These are phyloP conservation scores for Torymus tubicola DNA, from an alignment of 2,888 invertebrate genomes.

Conservation along the genomic window DNA sequence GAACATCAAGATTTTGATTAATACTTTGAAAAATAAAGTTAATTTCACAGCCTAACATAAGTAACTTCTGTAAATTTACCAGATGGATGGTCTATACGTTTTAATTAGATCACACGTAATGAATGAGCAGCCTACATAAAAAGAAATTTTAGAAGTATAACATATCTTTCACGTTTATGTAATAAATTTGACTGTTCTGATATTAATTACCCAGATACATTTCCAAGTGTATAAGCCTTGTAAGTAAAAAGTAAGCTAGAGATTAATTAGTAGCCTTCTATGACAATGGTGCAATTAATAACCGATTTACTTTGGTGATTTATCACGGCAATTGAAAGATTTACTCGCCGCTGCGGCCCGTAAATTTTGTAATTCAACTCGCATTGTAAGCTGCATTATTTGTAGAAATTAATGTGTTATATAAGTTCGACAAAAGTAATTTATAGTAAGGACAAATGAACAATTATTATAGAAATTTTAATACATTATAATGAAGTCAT, in stretches of 20 bases:
- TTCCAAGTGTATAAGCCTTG: slow-evolving; percentile 16
- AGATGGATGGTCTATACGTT: too few species aligned
- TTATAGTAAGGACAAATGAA: background rate
- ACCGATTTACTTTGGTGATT: slow-evolving; percentile 33
- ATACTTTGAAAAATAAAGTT: too few species aligned
- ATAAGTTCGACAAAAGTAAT: slow-evolving; percentile 20
- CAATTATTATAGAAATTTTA: background rate
- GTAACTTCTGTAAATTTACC: too few species aligned
- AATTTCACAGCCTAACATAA: too few species aligned
- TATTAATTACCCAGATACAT: background rate
- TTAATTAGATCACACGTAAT: too few species aligned
- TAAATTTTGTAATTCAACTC: slow-evolving; percentile 29
- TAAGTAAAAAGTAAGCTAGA: slow-evolving; percentile 19
- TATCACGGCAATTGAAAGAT: slow-evolving; percentile 37
- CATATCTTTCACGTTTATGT: background rate
- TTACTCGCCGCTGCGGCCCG: background rate
- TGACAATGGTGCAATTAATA: slow-evolving; percentile 37
- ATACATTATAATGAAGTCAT: too few species aligned
- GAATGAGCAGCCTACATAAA: background rate
- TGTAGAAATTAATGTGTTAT: slow-evolving; percentile 17
- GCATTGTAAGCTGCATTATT: slow-evolving; percentile 9
- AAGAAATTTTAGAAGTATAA: background rate
- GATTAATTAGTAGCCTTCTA: slow-evolving; percentile 23
- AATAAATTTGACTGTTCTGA: background rate
- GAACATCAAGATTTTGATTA: too few species aligned